Evolutionary conservation across 2,797 vertebrate genomes (phyloP).

Genomic region (Chelon auratus): DNA sequence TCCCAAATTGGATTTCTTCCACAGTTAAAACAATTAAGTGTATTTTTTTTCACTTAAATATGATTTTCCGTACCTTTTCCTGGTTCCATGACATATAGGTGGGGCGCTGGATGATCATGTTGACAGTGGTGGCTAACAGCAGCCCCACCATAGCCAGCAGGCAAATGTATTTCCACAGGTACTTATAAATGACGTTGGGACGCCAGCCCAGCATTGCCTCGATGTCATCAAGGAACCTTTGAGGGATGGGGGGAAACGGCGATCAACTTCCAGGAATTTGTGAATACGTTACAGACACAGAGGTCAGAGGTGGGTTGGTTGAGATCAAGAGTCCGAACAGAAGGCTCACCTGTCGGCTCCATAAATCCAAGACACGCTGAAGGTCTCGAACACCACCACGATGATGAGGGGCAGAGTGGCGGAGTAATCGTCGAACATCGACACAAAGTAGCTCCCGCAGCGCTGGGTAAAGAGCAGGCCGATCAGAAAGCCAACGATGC

Average conservation of each 20-base stretch:
- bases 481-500: slow-evolving; percentile 81
- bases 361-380: slow-evolving; percentile 88
- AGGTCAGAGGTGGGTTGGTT: not conserved
- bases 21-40: not conserved
- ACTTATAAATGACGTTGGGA: slow-evolving; percentile 80
- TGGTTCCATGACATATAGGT: slow-evolving; percentile 86
- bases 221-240: slow-evolving; percentile 87
- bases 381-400: slow-evolving; percentile 85
- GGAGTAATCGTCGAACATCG: slow-evolving; percentile 89
- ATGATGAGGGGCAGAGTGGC: slow-evolving; percentile 86
- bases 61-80: slow-evolving; percentile 70
- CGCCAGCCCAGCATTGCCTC: slow-evolving; percentile 81
- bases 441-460: slow-evolving; percentile 88
- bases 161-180: slow-evolving; percentile 87
- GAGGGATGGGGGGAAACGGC: not conserved
- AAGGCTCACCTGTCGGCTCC: slow-evolving; percentile 85
- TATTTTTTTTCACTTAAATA: not conserved
- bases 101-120: slow-evolving; percentile 72
- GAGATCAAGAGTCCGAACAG: not conserved
- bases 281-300: not conserved
- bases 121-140: slow-evolving; percentile 73
- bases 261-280: not conserved
- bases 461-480: slow-evolving; percentile 88
- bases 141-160: slow-evolving; percentile 85
- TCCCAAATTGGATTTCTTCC: not conserved